Evolutionary conservation across 2,113 vertebrate species (phyloP).

Genomic region (Pangasianodon hypophthalmus): DNA sequence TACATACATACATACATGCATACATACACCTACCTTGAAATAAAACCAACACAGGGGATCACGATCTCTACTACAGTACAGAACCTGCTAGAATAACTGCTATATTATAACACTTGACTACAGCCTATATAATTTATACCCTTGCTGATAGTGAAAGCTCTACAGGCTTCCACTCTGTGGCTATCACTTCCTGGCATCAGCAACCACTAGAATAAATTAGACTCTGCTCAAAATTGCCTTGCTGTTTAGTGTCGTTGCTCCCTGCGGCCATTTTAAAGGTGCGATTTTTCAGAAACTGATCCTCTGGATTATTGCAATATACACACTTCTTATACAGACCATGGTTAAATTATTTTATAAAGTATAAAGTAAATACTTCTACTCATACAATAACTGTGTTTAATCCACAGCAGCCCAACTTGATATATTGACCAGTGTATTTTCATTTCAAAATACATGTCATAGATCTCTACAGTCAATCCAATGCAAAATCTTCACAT

Average conservation of each 20-base stretch:
- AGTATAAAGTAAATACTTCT: background rate
- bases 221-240: background rate
- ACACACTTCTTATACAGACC: background rate
- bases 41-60: background rate
- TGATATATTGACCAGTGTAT: background rate
- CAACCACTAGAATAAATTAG: background rate
- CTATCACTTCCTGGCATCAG: conserved; percentile 20
- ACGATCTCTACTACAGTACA: background rate
- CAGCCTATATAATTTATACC: background rate
- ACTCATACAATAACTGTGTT: background rate
- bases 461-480: background rate
- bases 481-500: background rate
- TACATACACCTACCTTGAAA: background rate
- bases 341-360: background rate
- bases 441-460: background rate
- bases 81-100: background rate
- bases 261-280: background rate
- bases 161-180: background rate
- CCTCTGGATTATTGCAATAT: background rate
- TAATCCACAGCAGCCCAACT: background rate
- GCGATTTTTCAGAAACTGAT: background rate
- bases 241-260: background rate
- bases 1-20: background rate
- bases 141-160: background rate
- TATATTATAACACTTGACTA: background rate